A percentile compares a stretch with the other conserved stretches of the same genome.
Evolutionary conservation across 1,140 invertebrate species (phyloP).

Genomic region (Prorops nasuta): DNA sequence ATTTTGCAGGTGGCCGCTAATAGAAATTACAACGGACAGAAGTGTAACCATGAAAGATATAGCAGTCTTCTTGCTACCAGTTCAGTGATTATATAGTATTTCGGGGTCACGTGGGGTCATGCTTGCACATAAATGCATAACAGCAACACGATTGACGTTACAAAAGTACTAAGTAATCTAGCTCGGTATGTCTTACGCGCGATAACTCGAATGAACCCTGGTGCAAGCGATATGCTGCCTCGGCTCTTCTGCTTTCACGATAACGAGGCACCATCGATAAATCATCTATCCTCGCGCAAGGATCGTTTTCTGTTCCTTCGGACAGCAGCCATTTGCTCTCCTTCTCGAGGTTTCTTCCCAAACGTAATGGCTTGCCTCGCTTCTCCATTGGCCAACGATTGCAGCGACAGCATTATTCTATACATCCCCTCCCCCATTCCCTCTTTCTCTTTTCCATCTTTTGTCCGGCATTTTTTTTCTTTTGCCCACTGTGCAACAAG

Average conservation of each 20-base stretch:
- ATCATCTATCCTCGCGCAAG: slow-evolving; percentile 40
- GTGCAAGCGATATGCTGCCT: slow-evolving; percentile 16
- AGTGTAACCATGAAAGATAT: too few species aligned
- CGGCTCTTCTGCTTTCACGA: slow-evolving; percentile 43
- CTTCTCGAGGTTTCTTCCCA: too few species aligned
- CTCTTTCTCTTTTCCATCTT: slow-evolving; percentile 5
- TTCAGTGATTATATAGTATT: too few species aligned
- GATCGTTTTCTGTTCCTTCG: slow-evolving; percentile 37
- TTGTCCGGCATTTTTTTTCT: slow-evolving; percentile 6
- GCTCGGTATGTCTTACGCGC: slow-evolving; percentile 27
- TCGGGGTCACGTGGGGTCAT: not conserved
- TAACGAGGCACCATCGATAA: slow-evolving; percentile 50
- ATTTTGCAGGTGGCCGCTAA: too few species aligned
- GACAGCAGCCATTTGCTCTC: too few species aligned
- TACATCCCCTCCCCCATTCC: not conserved
- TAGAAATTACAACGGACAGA: too few species aligned
- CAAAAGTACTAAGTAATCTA: slow-evolving; percentile 24
- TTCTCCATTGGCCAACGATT: too few species aligned
- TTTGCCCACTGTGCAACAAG: slow-evolving; percentile 4
- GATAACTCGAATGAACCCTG: slow-evolving; percentile 17
- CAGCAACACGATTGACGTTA: slow-evolving; percentile 6
- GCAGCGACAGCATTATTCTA: too few species aligned
- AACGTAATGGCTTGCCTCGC: too few species aligned
- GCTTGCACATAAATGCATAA: not conserved
- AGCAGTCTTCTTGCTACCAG: too few species aligned